These are phyloP conservation scores for Agrotis ipsilon DNA, from an alignment of 2,888 invertebrate genomes.

Conservation along the genomic window DNA sequence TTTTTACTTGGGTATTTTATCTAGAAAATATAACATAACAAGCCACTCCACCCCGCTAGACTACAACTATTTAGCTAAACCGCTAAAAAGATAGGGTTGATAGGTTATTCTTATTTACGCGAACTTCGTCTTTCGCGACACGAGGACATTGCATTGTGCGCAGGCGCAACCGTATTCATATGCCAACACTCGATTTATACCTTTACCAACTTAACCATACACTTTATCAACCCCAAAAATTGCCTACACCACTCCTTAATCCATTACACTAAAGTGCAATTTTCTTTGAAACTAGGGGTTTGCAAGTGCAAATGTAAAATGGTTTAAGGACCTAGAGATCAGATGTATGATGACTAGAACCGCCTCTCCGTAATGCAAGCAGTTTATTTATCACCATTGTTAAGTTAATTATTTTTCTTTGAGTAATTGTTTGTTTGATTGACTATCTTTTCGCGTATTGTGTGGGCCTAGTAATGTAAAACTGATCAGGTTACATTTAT, in stretches of 20 bases:
- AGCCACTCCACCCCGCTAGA: slow-evolving; percentile 31
- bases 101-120: slow-evolving; percentile 81
- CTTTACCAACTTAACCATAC: slow-evolving; percentile 65
- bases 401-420: slow-evolving; percentile 84
- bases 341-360: slow-evolving; percentile 79
- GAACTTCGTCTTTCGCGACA: slow-evolving; percentile 65
- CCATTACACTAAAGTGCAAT: background rate
- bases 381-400: slow-evolving; percentile 82
- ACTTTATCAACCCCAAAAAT: background rate
- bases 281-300: background rate
- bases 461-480: slow-evolving; percentile 62
- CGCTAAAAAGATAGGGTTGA: slow-evolving; percentile 75
- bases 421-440: slow-evolving; percentile 82
- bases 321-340: slow-evolving; percentile 60
- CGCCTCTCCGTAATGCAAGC: slow-evolving; percentile 74
- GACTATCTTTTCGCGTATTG: slow-evolving; percentile 67
- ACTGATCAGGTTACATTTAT: slow-evolving; percentile 15
- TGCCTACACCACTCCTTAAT: background rate
- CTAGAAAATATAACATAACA: background rate
- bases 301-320: slow-evolving; percentile 4
- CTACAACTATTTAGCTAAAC: slow-evolving; percentile 72
- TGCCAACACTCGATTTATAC: slow-evolving; percentile 86
- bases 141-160: slow-evolving; percentile 81
- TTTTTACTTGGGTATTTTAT: too few relatives aligned
- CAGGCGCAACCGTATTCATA: slow-evolving; percentile 82